Percentiles rank a stretch among this genome's conserved stretches.
Conservation (phyloP, 1,140 invertebrate genomes). For the Ridgeia piscesae region DNA sequence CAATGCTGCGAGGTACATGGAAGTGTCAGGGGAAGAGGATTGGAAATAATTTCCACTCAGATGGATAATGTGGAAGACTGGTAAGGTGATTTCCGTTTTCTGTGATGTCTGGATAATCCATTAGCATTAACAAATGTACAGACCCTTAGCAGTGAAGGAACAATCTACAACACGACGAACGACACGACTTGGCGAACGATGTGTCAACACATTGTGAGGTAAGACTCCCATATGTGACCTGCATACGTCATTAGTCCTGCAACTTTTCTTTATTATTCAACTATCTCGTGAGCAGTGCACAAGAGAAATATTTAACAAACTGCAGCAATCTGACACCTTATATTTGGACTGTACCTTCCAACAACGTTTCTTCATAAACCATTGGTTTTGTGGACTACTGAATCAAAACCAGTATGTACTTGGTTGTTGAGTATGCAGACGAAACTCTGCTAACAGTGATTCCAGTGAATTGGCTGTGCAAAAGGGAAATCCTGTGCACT, state of each 20-base stretch:
- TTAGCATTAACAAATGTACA: too few species aligned
- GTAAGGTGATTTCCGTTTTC: not conserved
- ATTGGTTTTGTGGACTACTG: too few species aligned
- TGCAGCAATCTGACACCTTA: not conserved
- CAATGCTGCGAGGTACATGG: slow-evolving; percentile 1
- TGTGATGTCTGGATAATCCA: not conserved
- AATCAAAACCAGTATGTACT: slow-evolving; percentile 10
- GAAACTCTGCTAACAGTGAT: not conserved
- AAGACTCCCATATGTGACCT: too few species aligned
- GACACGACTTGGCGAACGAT: too few species aligned
- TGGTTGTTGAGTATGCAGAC: slow-evolving; percentile 12
- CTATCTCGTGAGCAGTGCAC: not conserved
- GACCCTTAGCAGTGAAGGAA: too few species aligned
- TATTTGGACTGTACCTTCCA: not conserved
- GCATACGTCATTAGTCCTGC: too few species aligned
- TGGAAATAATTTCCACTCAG: slow-evolving; percentile 9
- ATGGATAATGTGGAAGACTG: slow-evolving; percentile 9
- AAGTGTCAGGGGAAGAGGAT: slow-evolving; percentile 11
- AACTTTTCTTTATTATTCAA: not conserved
- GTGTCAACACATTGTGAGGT: too few species aligned
- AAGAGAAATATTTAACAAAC: not conserved
- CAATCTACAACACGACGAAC: too few species aligned
- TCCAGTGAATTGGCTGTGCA: slow-evolving; percentile 10
- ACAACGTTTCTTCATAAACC: not conserved
- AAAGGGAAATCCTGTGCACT: not conserved